Evolutionary conservation across 2,888 invertebrate species (phyloP), one percentile per base, ranked within the genome.

Genomic region (Lasioglossum morio): DNA sequence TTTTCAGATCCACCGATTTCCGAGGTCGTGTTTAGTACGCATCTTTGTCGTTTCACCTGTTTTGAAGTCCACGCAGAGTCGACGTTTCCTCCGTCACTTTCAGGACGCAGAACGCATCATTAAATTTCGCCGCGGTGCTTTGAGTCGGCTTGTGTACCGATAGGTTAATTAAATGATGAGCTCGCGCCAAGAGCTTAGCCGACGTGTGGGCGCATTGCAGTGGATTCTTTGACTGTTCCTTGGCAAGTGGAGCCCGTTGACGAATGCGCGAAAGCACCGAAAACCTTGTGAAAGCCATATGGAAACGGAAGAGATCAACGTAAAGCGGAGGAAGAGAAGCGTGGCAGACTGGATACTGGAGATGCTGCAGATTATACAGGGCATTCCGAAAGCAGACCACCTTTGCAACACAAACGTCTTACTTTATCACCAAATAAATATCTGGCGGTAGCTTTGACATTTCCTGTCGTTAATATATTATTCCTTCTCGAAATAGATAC

Each of bases 111-210:
- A 23, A 37, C 30, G 37, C 69, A 23, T 69, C 69, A 4, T 37
- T 69, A 69, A 69, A 69, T 37, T 23, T 12, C 23, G 37, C 23
- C 69, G 23, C 69, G 23, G 23, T 1, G 23, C 34, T 69, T 69
- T 69, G 69, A 69, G 34, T 0, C 23, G 23, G 23, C 69, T 69
- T 69, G 69, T 37, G 88, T 89, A 91, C 88, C 86, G 85, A 83
- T 69, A 84, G 88, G 90, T 86, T 93, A 93, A 93, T 93, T 91
- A 91, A 92, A 92, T 90, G 77, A 87, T 87, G 88, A 90, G 86
- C 85, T 83, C 81, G 83, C 86, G 82, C 76, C 89, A 85, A 86
- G 84, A 92, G 88, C 88, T 88, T 89, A 89, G 86, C 43, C 66
- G 75, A 81, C 80, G 88, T 86, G 89, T 90, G 87, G 90, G 87